phyloP scores from a whole-genome alignment of 1,140 invertebrate genomes.

The Helicoverpa zea region DNA sequence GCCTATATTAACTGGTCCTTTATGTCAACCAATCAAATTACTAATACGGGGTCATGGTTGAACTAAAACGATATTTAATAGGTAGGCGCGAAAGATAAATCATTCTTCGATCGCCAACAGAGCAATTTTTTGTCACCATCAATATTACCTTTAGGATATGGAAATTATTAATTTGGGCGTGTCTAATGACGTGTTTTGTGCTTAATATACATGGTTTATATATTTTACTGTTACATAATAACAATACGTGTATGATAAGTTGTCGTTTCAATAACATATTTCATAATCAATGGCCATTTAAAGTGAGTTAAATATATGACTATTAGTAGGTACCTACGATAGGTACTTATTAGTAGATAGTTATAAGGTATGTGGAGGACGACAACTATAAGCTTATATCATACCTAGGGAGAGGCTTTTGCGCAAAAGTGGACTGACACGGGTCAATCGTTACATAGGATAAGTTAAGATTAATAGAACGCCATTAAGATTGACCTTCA shows the following conservation, averaged over 20 bases:
- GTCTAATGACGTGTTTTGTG: not conserved
- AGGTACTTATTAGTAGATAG: no score
- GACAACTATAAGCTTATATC: no score
- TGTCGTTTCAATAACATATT: slow-evolving; percentile 28
- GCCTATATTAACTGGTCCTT: not conserved
- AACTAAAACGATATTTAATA: not conserved
- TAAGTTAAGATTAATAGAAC: no score
- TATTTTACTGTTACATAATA: not conserved
- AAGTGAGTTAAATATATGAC: not conserved
- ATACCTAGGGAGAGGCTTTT: no score
- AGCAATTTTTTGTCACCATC: slow-evolving; percentile 12
- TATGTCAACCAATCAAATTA: slow-evolving; percentile 1
- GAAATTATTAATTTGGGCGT: not conserved
- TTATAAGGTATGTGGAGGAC: no score
- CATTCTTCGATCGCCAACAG: not conserved
- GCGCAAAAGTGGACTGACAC: no score
- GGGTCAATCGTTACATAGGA: no score
- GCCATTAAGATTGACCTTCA: no score
- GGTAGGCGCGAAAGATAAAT: slow-evolving; percentile 18
- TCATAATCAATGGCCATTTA: not conserved
- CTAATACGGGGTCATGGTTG: slow-evolving; percentile 26
- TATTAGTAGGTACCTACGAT: no score
- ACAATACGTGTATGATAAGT: not conserved
- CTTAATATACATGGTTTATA: not conserved
- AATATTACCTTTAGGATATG: slow-evolving; percentile 2